Percentiles rank a stretch among this genome's conserved stretches.
phyloP scores from a whole-genome alignment of 1,140 invertebrate species.

The Drosophila aff. region DNA sequence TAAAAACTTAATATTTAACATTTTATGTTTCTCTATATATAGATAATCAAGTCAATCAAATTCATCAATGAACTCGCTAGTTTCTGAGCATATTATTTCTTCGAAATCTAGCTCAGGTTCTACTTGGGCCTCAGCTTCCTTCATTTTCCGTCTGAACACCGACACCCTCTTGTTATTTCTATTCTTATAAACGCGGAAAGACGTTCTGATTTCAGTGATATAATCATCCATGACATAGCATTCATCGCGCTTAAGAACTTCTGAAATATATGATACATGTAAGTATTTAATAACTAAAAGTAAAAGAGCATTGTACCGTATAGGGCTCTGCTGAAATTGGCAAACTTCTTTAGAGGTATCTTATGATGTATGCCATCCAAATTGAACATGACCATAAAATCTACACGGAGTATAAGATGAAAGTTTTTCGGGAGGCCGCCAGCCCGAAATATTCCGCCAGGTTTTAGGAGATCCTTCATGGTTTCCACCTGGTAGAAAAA shows the following conservation, averaged over 20 bases:
- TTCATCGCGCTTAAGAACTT: slow-evolving; percentile 6
- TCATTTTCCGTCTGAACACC: slow-evolving; percentile 22
- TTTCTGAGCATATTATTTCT: slow-evolving; percentile 18
- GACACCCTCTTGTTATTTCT: slow-evolving; percentile 30
- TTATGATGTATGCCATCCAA: slow-evolving; percentile 44
- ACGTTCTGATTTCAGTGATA: slow-evolving; percentile 21
- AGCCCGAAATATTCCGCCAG: slow-evolving; percentile 10
- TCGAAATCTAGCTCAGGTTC: slow-evolving; percentile 30
- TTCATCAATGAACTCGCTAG: background rate
- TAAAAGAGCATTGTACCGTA: slow-evolving; percentile 2
- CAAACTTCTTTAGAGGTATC: slow-evolving; percentile 22
- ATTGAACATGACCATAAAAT: slow-evolving; percentile 36
- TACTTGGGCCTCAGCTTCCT: slow-evolving; percentile 3
- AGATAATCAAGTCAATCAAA: background rate
- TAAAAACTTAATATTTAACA: background rate
- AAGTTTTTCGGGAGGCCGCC: slow-evolving; percentile 36
- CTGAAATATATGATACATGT: slow-evolving; percentile 8
- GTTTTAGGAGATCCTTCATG: slow-evolving; percentile 32
- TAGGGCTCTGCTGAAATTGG: slow-evolving; percentile 38
- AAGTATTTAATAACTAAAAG: too few species aligned
- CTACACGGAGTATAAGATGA: slow-evolving; percentile 26
- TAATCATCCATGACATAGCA: slow-evolving; percentile 32
- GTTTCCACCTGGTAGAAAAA: slow-evolving; percentile 4
- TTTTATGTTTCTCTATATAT: background rate
- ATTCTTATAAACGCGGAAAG: slow-evolving; percentile 38